Conservation (phyloP, 2,113 vertebrate genomes). For the Carlito syrichta region DNA sequence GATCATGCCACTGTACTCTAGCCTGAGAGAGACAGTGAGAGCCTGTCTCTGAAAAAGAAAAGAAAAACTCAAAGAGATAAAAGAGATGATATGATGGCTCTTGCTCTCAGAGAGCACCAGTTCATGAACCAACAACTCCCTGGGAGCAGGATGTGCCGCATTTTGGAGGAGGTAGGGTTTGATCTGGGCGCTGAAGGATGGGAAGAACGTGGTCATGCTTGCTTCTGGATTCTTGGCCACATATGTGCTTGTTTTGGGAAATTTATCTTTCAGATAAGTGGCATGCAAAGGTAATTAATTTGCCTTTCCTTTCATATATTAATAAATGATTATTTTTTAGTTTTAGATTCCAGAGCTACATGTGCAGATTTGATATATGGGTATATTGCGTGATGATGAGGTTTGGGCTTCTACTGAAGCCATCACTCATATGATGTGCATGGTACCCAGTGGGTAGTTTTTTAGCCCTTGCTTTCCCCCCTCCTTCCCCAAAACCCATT, state of each 20-base stretch:
- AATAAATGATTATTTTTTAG: not conserved
- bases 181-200: not conserved
- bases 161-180: not conserved
- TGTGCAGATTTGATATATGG: no score
- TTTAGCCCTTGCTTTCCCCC: no score
- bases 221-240: not conserved
- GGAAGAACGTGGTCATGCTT: not conserved
- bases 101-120: not conserved
- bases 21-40: no score
- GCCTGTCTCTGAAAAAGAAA: no score
- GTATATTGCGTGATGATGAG: no score
- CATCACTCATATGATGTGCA: no score
- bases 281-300: not conserved
- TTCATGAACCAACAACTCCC: fast-evolving
- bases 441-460: no score
- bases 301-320: not conserved
- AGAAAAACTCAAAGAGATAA: not conserved
- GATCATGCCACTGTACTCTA: no score
- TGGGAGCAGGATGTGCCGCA: not conserved
- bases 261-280: not conserved
- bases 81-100: not conserved
- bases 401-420: no score
- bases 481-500: no score
- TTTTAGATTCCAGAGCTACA: no score
- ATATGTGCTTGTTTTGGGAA: not conserved